Base-by-base conservation (phyloP, 1,140 invertebrate genomes). In the Phortica variegata region DNA sequence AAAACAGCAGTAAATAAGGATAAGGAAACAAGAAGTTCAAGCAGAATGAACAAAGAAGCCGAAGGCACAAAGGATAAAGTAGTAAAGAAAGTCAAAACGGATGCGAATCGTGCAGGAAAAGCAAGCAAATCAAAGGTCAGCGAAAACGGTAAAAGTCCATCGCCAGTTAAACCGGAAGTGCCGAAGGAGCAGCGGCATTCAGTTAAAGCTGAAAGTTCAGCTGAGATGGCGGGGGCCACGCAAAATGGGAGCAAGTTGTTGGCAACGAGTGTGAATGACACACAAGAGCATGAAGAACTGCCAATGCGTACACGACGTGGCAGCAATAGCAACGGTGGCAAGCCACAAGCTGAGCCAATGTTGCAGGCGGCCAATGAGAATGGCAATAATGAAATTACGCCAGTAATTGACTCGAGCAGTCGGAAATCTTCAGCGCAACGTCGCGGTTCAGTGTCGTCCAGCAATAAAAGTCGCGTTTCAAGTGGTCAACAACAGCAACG, bases 141-240 rank as follows among this genome's bases (percentile, higher is more conserved):
- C 61, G 31, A 61, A 65, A n/a, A n/a, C n/a, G n/a, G n/a, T 16
- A 65, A 68, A 42, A 66, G 29, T 15, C 63, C 63, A 0, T 66
- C 63, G 0, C 63, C 63, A 0, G 47, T 50, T 6, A 68, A 66
- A 21, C 51, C 34, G 0, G 47, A 43, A 18, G 1, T 29, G 0
- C 66, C n/a, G n/a, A n/a, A n/a, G n/a, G n/a, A n/a, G 2, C 51
- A 51, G 8, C 23, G 18, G 6, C 12, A 21, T 8, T 10, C 15
- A 13, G 29, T 34, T 2, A 20, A 9, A 13, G 15, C 33, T 16
- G 33, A 23, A 5, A 29, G 26, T 29, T 29, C 6, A 29, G 26
- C 26, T 29, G 12, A 15, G 6, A 4, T 6, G 13, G 32, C 32
- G 13, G 32, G 6, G 4, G n/a, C 4, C 20, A n/a, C n/a, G n/a